phyloP scores from a whole-genome alignment of 1,140 invertebrate species.

The Drosophila watanabei region DNA sequence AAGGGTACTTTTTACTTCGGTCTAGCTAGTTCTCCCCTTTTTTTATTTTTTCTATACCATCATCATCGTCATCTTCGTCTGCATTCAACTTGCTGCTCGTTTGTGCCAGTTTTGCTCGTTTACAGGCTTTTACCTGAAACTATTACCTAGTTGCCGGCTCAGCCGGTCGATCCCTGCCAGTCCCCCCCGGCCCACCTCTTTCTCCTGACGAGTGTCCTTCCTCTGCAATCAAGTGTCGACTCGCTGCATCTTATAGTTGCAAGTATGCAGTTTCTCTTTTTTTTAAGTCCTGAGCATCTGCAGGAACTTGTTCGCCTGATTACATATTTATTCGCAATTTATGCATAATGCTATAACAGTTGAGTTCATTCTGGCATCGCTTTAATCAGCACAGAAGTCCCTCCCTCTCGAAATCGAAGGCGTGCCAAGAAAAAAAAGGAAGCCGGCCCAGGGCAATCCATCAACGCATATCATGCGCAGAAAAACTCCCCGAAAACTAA shows the following conservation, averaged over 20 bases:
- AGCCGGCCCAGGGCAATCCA: slow-evolving; percentile 56
- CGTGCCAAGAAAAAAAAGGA: slow-evolving; percentile 19
- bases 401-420: slow-evolving; percentile 20
- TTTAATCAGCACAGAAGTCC: slow-evolving; percentile 46
- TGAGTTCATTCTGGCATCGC: slow-evolving; percentile 44
- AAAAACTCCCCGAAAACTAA: slow-evolving; percentile 16
- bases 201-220: slow-evolving; percentile 45
- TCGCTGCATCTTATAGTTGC: slow-evolving; percentile 65
- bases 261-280: slow-evolving; percentile 49
- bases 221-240: slow-evolving; percentile 75
- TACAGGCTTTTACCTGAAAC: slow-evolving; percentile 83
- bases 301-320: slow-evolving; percentile 73
- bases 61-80: slow-evolving; percentile 53
- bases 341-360: slow-evolving; percentile 68
- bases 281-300: slow-evolving; percentile 61
- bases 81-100: slow-evolving; percentile 67
- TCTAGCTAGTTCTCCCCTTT: no score
- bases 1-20: background rate
- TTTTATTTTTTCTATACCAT: slow-evolving; percentile 9
- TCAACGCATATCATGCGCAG: slow-evolving; percentile 50
- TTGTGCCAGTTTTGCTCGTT: slow-evolving; percentile 80
- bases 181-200: slow-evolving; percentile 2
- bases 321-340: slow-evolving; percentile 81
- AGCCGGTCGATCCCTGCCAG: slow-evolving; percentile 26
- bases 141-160: slow-evolving; percentile 75